These are phyloP conservation scores for Pasiphila rectangulata DNA, from an alignment of 2,888 invertebrate species.

Conservation along the genomic window DNA sequence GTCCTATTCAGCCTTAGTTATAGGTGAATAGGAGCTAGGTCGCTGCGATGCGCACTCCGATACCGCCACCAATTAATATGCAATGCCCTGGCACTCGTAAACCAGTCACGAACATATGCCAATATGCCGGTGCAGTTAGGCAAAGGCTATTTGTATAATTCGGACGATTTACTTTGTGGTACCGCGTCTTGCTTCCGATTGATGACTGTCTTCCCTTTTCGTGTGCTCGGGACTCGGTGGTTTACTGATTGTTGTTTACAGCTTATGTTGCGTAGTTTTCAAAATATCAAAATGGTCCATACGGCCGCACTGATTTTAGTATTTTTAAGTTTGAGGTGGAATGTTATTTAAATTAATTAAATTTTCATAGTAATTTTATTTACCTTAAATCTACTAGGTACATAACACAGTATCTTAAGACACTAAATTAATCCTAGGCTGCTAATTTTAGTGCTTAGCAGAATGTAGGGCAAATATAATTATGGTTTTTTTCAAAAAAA, in stretches of 20 bases:
- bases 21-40: slow-evolving; percentile 59
- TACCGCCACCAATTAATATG: slow-evolving; percentile 79
- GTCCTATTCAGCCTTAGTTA: slow-evolving; percentile 27
- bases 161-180: slow-evolving; percentile 57
- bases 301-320: too few relatives aligned
- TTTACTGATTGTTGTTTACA: background rate
- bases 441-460: too few relatives aligned
- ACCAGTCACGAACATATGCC: slow-evolving; percentile 80
- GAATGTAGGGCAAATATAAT: too few relatives aligned
- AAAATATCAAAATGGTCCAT: too few relatives aligned
- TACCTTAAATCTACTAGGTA: too few relatives aligned
- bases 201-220: slow-evolving; percentile 17
- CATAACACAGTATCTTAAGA: too few relatives aligned
- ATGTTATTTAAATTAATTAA: too few relatives aligned
- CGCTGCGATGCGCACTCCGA: slow-evolving; percentile 69
- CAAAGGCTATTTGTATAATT: slow-evolving; percentile 74
- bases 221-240: background rate
- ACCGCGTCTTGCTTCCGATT: slow-evolving; percentile 23
- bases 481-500: too few relatives aligned
- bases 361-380: too few relatives aligned
- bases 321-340: too few relatives aligned
- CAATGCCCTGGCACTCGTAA: slow-evolving; percentile 77
- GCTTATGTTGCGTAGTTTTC: too few relatives aligned
- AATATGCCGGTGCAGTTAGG: slow-evolving; percentile 75
- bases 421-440: too few relatives aligned